A percentile compares a stretch with the other conserved stretches of the same genome.
Conservation (phyloP, 2,797 vertebrate species). For the Phalloptychus januarius region DNA sequence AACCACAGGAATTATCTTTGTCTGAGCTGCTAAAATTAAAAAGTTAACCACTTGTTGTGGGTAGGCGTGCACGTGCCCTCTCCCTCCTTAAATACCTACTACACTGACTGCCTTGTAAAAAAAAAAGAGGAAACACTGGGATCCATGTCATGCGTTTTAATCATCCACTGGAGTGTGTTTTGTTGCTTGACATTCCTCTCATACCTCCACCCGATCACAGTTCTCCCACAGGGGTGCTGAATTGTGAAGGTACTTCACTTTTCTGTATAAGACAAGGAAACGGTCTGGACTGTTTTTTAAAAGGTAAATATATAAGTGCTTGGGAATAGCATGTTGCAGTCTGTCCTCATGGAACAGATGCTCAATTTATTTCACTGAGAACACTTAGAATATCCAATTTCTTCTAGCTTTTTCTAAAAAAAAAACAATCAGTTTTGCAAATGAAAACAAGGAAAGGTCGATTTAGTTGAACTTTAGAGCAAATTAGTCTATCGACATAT, state of each 20-base stretch:
- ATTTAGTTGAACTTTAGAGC: background rate
- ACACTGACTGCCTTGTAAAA: background rate
- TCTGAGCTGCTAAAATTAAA: slow-evolving; percentile 6
- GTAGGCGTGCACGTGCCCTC: background rate
- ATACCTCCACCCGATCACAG: slow-evolving; percentile 65
- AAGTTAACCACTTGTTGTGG: background rate
- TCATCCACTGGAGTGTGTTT: slow-evolving; percentile 33
- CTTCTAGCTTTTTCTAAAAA: background rate
- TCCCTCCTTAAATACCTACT: slow-evolving; percentile 2
- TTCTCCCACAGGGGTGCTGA: slow-evolving; percentile 63
- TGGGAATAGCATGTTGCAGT: background rate
- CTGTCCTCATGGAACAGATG: background rate
- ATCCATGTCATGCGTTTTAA: slow-evolving; percentile 28
- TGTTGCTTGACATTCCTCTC: slow-evolving; percentile 68
- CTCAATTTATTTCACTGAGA: background rate
- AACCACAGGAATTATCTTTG: slow-evolving; percentile 5
- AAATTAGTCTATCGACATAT: background rate
- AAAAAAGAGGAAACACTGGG: slow-evolving; percentile 4
- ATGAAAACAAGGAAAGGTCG: background rate
- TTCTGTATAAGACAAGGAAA: slow-evolving; percentile 13
- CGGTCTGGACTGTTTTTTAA: background rate
- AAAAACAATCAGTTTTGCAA: background rate
- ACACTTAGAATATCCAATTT: background rate
- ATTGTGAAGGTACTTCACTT: slow-evolving; percentile 39
- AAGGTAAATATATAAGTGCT: background rate